Conservation (phyloP, 2,113 vertebrate species). For the Cephalopholis sonnerati region DNA sequence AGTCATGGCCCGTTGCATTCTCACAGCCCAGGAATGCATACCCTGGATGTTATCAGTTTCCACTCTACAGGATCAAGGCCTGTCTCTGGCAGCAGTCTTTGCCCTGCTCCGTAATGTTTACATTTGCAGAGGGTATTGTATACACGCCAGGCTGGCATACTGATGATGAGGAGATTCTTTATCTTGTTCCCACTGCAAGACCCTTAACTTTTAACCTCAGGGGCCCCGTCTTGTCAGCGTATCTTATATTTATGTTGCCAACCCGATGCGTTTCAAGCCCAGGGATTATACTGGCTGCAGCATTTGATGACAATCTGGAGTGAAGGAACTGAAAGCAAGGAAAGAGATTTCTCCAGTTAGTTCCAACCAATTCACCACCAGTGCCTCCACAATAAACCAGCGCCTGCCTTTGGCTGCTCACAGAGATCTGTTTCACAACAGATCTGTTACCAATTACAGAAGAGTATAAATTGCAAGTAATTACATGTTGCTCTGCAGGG, state of each 20-base stretch:
- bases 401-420: slow-evolving; percentile 54
- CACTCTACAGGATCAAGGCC: slow-evolving; percentile 78
- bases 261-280: not conserved
- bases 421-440: slow-evolving; percentile 72
- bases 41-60: slow-evolving; percentile 79
- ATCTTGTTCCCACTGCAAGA: slow-evolving; percentile 27
- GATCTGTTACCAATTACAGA: slow-evolving; percentile 83
- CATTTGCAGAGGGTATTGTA: slow-evolving; percentile 59
- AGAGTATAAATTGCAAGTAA: slow-evolving; percentile 81
- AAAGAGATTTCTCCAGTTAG: slow-evolving; percentile 34
- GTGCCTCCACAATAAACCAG: slow-evolving; percentile 56
- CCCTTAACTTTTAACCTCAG: slow-evolving; percentile 21
- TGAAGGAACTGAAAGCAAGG: slow-evolving; percentile 24
- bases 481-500: slow-evolving; percentile 79
- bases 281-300: slow-evolving; percentile 15
- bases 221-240: not conserved
- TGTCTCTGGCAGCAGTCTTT: slow-evolving; percentile 57
- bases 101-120: slow-evolving; percentile 63
- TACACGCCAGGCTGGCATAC: not conserved
- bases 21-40: slow-evolving; percentile 75
- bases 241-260: slow-evolving; percentile 1
- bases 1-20: slow-evolving; percentile 70
- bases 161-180: slow-evolving; percentile 8
- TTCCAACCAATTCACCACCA: slow-evolving; percentile 32
- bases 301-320: slow-evolving; percentile 24